Evolutionary conservation across 1,140 invertebrate genomes (phyloP).

Genomic region (Drosophila takahashii): DNA sequence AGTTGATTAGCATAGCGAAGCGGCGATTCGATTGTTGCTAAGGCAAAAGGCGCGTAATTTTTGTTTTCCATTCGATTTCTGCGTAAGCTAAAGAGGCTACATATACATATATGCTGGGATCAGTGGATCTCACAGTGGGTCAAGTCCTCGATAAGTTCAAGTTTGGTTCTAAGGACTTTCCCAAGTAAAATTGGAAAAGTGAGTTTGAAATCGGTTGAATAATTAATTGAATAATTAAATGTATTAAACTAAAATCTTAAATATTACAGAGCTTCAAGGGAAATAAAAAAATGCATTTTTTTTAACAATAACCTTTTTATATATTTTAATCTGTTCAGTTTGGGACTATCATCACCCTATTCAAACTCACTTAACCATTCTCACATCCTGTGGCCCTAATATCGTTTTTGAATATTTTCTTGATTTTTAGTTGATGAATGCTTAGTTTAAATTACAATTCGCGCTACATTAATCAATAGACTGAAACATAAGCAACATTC

Average conservation of each 20-base stretch:
- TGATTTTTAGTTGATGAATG: slow-evolving; percentile 24
- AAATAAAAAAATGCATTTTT: too few relatives aligned
- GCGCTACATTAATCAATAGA: slow-evolving; percentile 71
- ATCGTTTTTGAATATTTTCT: slow-evolving; percentile 29
- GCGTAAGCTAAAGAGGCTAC: slow-evolving; percentile 38
- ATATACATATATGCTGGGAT: slow-evolving; percentile 6
- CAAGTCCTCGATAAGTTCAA: slow-evolving; percentile 8
- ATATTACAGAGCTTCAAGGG: too few relatives aligned
- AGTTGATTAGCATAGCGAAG: slow-evolving; percentile 51
- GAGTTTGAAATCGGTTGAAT: not conserved
- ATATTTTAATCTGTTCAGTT: too few relatives aligned
- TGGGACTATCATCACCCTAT: not conserved
- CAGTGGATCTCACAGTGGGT: slow-evolving; percentile 1
- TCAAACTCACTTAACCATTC: slow-evolving; percentile 2
- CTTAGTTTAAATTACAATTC: slow-evolving; percentile 73
- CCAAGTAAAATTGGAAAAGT: not conserved
- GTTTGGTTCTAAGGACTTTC: slow-evolving; percentile 16
- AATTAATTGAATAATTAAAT: not conserved
- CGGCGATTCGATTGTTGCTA: slow-evolving; percentile 54
- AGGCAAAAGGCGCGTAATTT: slow-evolving; percentile 55
- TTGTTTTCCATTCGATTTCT: slow-evolving; percentile 18
- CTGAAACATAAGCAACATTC: slow-evolving; percentile 66
- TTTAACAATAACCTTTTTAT: too few relatives aligned
- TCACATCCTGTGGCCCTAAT: slow-evolving; percentile 27
- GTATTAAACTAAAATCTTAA: too few relatives aligned